Evolutionary conservation across 2,797 vertebrate species (phyloP), one percentile per base, ranked within the genome.

Genomic region (Zenarchopterus dispar): DNA sequence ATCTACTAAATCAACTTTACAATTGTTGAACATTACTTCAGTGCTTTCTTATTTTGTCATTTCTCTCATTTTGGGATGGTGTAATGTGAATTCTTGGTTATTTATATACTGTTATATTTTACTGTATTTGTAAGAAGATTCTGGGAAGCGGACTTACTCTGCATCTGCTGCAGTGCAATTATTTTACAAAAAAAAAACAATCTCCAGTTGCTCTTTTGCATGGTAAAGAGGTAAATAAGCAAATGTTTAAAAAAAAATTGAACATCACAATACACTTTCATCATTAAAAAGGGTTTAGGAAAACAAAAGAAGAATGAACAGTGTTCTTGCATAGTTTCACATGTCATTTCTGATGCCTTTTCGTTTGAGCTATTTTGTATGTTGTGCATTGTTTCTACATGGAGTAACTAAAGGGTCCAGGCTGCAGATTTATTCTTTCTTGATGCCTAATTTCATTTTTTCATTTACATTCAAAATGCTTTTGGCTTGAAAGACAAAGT

Each of bases 401-500:
- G 46, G 36, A 56, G 28, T 28, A 8, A 56, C 36, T 15, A 77
- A 60, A 66, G 46, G 36, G 60, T 43, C 26, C 47, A 19, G 22
- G 22, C 59, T 68, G 53, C 59, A 68, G 58, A 81, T 78, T 70
- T 73, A 50, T 73, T 59, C 51, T 69, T 75, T 80, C 69, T 85
- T 84, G 65, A 64, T 70, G 70, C 52, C 11, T 70, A 70, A 78
- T 44, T 16, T 33, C 17, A 81, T 87, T 83, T 82, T 44, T 16
- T 33, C 17, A 81, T 87, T 83, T 82, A 68, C 62, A 75, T 75
- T 81, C 33, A 54, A 43, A 70, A 73, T 65, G 53, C 47, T 63
- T 72, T 71, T 63, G 50, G 56, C 43, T 59, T 26, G 22, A 28
- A 64, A 72, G 45, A 68, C 57, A 78, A 70, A 67, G 60, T 67